Evolutionary conservation across 1,140 invertebrate species (phyloP).

Genomic region (Aphaenogaster rudis): DNA sequence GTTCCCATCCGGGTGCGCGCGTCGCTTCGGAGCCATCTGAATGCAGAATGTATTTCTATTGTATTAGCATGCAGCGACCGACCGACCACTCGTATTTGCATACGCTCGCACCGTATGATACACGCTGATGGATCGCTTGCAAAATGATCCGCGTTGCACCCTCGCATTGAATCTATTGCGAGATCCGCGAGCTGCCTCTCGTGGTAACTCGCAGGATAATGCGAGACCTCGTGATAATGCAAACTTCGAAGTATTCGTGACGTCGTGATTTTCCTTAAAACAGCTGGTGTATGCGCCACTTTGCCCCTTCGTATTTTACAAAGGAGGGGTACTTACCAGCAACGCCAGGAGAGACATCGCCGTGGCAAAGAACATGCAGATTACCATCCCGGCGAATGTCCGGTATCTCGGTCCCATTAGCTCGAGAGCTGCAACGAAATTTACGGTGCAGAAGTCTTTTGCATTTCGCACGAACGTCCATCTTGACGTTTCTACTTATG

Average conservation of each 20-base stretch:
- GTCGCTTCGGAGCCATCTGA: not conserved
- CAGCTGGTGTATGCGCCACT: not conserved
- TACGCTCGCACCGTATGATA: constrained; percentile 29
- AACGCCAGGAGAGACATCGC: constrained; percentile 90
- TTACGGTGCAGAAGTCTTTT: not conserved
- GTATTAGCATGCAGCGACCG: constrained; percentile 40
- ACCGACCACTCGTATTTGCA: constrained; percentile 49
- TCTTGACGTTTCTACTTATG: not conserved
- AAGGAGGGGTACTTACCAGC: constrained; percentile 83
- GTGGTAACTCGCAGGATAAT: not conserved
- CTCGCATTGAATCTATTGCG: constrained; percentile 41
- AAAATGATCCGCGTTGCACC: constrained; percentile 52
- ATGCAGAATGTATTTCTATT: constrained; percentile 48
- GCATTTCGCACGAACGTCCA: not conserved
- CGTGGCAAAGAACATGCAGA: constrained; percentile 90
- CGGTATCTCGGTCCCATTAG: constrained; percentile 90
- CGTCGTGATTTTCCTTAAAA: not conserved
- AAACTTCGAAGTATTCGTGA: not conserved
- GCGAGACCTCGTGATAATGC: not conserved
- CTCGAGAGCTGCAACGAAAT: constrained; percentile 87
- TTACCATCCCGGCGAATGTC: constrained; percentile 90
- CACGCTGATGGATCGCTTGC: constrained; percentile 40
- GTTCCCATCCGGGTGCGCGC: not conserved
- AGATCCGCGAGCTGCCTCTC: not conserved
- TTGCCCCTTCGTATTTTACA: not conserved